Base-by-base conservation (phyloP, 2,113 vertebrate species). In the Pimephales promelas region DNA sequence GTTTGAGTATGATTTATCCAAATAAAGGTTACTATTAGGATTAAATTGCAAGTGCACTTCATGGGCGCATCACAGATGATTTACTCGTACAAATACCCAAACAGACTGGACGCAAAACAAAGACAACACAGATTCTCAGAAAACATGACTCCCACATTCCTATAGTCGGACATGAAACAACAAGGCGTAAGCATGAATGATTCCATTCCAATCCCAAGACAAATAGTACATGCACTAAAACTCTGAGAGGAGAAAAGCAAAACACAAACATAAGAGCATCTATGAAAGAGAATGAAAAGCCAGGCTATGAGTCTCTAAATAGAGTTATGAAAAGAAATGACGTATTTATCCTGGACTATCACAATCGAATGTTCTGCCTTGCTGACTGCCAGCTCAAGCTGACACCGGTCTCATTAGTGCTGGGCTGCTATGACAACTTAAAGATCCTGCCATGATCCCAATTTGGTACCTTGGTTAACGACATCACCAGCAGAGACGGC, bases 391-490 rank as follows among this genome's bases (percentile, higher is more conserved):
- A 68, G 14, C 45, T 49, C 78, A 80, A 80, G 78, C 45, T 80
- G 78, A 80, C 3, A 68, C 61, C 10, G 18, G 43, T 26, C 78
- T 81, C 78, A 68, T 81, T 81, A 81, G 78, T 34, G 43, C 13
- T 68, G 20, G 43, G 61, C 61, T 81, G 61, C 78, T 81, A 81
- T 68, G 78, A 81, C 78, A 81, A 81, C 78, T 68, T 45, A 22
- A 81, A 81, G 43, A 22, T 66, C 45, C 43, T 36, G 78, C 31
- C 45, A 28, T 52, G 78, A 81, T 57, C 49, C 28, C 52, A 40
- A 54, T 72, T 45, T 31, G 72, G 16, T 54, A 47, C 49, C 36
- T 47, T 79, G 57, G 24, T 54, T 16, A 79, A 43, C 22, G 1
- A 59, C 76, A 79, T 79, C 57, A 79, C 57, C 57, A 43, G 76